Base-by-base conservation (phyloP, 2,888 invertebrate genomes). In the Polietes domitor region DNA sequence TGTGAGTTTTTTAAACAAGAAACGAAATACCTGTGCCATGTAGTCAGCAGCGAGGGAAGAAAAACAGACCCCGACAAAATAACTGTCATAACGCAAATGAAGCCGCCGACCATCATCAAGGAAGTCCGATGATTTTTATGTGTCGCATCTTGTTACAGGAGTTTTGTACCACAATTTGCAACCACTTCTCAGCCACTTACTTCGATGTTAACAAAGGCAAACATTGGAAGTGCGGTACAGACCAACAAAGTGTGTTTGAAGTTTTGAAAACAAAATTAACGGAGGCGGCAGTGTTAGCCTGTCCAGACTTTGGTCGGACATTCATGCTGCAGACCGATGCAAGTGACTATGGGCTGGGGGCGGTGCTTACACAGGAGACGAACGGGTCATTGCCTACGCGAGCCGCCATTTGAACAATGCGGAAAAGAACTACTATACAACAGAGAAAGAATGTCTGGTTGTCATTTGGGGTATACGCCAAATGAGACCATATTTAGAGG, bases 51-150 rank as follows among this genome's bases (percentile, higher is more conserved):
- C 3, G 37, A 71, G 1, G 74, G 61, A 0, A 82, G 73, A n/a
- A 26, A 70, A 5, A 80, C 74, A 0, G 79, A 72, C 19, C 77
- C 82, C 2, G 77, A 68, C 32, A 82, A 82, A 24, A 41, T 82
- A 0, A 74, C 70, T 9, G 82, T 77, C 2, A 74, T 77, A 21
- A n/a, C 12, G 6, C 41, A 78, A 43, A 63, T 72, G 10, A 17
- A 17, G 7, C 17, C 43, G 5, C 75, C 75, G 0, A n/a, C 6
- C 0, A 73, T 55, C 5, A n/a, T 68, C 0, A 15, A 19, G 12
- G 50, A 72, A 43, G 4, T 78, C 1, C 12, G 72, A 4, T 5
- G 63, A 15, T 71, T 72, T 5, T 2, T 75, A 10, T 61, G 82
- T 2, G 28, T 71, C 2, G 53, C 58, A 0, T 78, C 78, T 3